Percentiles rank a stretch among this genome's conserved stretches.
Evolutionary conservation across 2,113 vertebrate genomes (phyloP).

Genomic region (Sula dactylatra): DNA sequence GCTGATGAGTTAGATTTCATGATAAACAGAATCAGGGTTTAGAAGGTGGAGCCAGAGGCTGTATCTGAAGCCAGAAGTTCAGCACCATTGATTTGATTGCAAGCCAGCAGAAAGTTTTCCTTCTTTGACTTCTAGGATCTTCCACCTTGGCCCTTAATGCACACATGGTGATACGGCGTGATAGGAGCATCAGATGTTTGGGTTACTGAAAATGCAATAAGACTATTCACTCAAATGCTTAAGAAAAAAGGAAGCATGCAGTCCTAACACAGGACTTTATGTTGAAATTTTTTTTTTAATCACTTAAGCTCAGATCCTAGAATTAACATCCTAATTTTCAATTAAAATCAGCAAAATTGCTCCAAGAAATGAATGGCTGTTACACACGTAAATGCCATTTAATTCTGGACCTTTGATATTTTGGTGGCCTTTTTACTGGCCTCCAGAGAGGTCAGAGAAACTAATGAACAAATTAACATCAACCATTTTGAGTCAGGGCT

Average conservation of each 20-base stretch:
- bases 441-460: neutral
- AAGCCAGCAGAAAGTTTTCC: neutral
- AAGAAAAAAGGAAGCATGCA: neutral
- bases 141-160: neutral
- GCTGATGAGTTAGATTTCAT: neutral
- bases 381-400: neutral
- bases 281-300: neutral
- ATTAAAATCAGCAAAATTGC: neutral
- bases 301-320: neutral
- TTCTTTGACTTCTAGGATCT: neutral
- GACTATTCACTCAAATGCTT: neutral
- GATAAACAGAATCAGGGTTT: neutral
- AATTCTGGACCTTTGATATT: conserved; percentile 7
- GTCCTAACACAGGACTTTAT: neutral
- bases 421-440: neutral
- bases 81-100: neutral
- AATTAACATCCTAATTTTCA: conserved; percentile 8
- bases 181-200: neutral
- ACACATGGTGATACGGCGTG: neutral
- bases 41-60: neutral
- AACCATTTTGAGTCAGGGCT: neutral
- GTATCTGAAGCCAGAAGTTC: neutral
- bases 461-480: neutral
- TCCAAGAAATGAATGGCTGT: neutral
- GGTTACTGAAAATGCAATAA: neutral